Conservation (phyloP, 2,113 vertebrate genomes). For the Paraplagusia blochii region DNA sequence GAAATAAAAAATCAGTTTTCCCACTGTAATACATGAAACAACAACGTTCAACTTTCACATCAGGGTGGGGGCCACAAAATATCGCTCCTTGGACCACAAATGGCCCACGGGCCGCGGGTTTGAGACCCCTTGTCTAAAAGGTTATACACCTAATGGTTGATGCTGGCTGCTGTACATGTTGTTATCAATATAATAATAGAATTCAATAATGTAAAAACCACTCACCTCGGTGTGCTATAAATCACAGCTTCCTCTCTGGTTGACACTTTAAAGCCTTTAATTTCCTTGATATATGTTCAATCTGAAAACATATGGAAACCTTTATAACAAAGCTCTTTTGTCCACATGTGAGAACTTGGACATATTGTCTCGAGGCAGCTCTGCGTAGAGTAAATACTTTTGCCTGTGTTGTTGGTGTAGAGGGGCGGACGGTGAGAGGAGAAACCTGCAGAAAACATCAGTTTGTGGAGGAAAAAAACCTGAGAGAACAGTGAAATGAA, state of each 20-base stretch:
- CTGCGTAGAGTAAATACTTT: slow-evolving; percentile 31
- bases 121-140: no score
- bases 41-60: no score
- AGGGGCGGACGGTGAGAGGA: slow-evolving; percentile 18
- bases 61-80: no score
- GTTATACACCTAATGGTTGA: no score
- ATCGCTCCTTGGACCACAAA: no score
- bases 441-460: slow-evolving; percentile 54
- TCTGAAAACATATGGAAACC: slow-evolving; percentile 36
- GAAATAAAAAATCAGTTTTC: no score
- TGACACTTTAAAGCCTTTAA: slow-evolving; percentile 7
- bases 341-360: neutral
- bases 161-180: no score
- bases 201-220: no score
- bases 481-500: slow-evolving; percentile 2
- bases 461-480: slow-evolving; percentile 2
- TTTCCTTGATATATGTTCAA: slow-evolving; percentile 35
- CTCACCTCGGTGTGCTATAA: slow-evolving; percentile 7
- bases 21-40: no score
- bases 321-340: slow-evolving; percentile 1
- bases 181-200: no score
- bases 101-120: no score
- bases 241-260: slow-evolving; percentile 8
- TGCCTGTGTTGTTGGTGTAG: slow-evolving; percentile 28
- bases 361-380: slow-evolving; percentile 32